phyloP scores from a whole-genome alignment of 2,888 invertebrate genomes.

The Serrognathus titanus region DNA sequence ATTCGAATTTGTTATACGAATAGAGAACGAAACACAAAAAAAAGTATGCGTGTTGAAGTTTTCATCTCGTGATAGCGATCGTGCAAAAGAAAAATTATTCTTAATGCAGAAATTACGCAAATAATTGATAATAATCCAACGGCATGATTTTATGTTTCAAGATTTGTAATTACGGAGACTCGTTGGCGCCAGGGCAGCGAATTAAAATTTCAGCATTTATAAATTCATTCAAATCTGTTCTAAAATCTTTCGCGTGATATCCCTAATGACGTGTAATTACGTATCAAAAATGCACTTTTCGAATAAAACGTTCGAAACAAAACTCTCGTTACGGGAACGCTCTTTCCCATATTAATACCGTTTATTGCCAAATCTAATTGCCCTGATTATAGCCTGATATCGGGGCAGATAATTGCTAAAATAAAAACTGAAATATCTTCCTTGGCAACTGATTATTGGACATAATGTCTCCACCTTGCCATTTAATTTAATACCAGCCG shows the following conservation, averaged over 20 bases:
- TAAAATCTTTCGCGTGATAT: slow-evolving; percentile 10
- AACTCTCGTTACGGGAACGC: neutral
- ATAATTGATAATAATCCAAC: slow-evolving; percentile 19
- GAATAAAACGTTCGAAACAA: neutral
- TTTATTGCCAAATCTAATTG: too few species aligned
- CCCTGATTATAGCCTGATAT: too few species aligned
- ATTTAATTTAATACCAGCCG: slow-evolving; percentile 21
- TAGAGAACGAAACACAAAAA: too few species aligned
- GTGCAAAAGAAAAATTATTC: slow-evolving; percentile 6
- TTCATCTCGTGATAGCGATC: too few species aligned
- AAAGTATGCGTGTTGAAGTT: too few species aligned
- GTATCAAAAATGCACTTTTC: slow-evolving; percentile 1
- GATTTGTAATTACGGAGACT: slow-evolving; percentile 17
- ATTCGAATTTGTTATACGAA: too few species aligned
- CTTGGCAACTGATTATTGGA: slow-evolving; percentile 19
- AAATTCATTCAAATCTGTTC: slow-evolving; percentile 13
- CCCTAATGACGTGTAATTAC: slow-evolving; percentile 9
- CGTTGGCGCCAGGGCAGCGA: slow-evolving; percentile 16
- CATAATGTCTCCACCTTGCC: slow-evolving; percentile 24
- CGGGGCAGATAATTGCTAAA: too few species aligned
- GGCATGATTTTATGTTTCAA: slow-evolving; percentile 11
- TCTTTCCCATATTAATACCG: neutral
- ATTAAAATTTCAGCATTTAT: slow-evolving; percentile 20
- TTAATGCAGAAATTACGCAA: slow-evolving; percentile 20
- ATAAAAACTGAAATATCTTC: neutral